A percentile compares a stretch with the other conserved stretches of the same genome.
phyloP scores from a whole-genome alignment of 1,140 invertebrate species.

The Plodia interpunctella region DNA sequence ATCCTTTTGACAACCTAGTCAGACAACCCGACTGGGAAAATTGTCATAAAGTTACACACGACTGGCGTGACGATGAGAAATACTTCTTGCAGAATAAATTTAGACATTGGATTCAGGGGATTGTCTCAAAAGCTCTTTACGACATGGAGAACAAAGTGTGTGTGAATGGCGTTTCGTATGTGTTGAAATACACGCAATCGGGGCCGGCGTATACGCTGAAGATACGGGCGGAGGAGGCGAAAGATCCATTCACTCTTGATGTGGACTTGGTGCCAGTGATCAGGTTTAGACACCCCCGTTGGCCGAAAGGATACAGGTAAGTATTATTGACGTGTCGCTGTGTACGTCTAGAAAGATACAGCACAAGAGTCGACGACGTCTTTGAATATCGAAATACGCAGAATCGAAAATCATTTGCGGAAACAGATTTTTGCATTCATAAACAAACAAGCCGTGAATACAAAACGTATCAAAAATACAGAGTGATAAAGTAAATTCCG shows the following conservation, averaged over 20 bases:
- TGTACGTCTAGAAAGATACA: no score
- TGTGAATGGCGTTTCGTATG: conserved; percentile 42
- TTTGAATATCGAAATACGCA: no score
- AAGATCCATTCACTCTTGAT: conserved; percentile 38
- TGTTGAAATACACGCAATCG: conserved; percentile 50
- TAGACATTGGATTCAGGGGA: conserved; percentile 60
- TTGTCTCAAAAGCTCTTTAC: conserved; percentile 47
- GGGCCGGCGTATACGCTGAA: conserved; percentile 74
- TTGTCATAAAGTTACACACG: conserved; percentile 47
- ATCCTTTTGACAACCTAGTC: conserved; percentile 48
- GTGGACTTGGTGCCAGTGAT: conserved; percentile 74
- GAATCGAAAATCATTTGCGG: no score
- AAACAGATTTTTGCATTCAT: no score
- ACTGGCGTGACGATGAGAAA: conserved; percentile 48
- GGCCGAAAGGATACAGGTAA: conserved; percentile 51
- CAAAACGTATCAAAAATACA: no score
- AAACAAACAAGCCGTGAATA: no score
- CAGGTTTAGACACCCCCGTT: conserved; percentile 47
- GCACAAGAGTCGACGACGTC: no score
- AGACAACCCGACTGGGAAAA: conserved; percentile 55
- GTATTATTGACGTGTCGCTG: not conserved
- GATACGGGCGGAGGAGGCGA: conserved; percentile 27
- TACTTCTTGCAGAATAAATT: conserved; percentile 69
- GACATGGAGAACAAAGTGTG: conserved; percentile 32
- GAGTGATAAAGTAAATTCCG: no score